phyloP scores from a whole-genome alignment of 1,140 invertebrate species.

The Lasioglossum baleicum region DNA sequence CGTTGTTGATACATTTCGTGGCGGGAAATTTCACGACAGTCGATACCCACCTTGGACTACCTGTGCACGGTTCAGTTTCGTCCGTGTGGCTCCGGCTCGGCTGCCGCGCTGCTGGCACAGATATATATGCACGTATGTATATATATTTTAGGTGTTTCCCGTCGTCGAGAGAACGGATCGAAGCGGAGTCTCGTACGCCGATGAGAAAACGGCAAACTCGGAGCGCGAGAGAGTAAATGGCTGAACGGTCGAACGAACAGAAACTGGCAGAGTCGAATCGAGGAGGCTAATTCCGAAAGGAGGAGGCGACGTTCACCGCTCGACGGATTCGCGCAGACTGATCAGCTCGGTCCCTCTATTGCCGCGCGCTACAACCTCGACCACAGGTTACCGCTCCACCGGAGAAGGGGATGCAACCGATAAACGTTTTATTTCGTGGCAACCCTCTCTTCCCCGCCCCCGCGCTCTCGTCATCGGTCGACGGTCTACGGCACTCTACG shows the following conservation, averaged over 20 bases:
- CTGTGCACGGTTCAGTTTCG: slow-evolving; percentile 30
- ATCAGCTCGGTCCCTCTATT: slow-evolving; percentile 50
- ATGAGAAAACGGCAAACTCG: no score
- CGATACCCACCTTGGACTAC: slow-evolving; percentile 61
- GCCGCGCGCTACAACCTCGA: slow-evolving; percentile 47
- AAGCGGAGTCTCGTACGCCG: no score
- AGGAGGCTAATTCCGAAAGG: neutral
- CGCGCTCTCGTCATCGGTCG: slow-evolving; percentile 8
- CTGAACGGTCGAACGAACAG: neutral
- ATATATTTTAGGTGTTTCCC: no score
- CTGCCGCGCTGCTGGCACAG: no score
- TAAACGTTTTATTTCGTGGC: slow-evolving; percentile 48
- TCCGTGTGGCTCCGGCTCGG: no score
- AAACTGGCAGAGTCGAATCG: neutral
- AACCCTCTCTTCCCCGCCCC: slow-evolving; percentile 4
- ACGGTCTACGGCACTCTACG: neutral
- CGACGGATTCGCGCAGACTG: slow-evolving; percentile 69
- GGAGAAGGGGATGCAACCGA: slow-evolving; percentile 54
- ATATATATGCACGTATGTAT: no score
- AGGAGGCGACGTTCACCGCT: slow-evolving; percentile 45
- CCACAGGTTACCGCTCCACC: slow-evolving; percentile 50
- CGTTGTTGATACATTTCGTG: neutral
- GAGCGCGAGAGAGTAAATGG: neutral
- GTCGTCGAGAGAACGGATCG: no score
- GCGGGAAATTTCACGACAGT: neutral